phyloP scores from a whole-genome alignment of 1,140 invertebrate genomes.

The Drosophila nasuta region DNA sequence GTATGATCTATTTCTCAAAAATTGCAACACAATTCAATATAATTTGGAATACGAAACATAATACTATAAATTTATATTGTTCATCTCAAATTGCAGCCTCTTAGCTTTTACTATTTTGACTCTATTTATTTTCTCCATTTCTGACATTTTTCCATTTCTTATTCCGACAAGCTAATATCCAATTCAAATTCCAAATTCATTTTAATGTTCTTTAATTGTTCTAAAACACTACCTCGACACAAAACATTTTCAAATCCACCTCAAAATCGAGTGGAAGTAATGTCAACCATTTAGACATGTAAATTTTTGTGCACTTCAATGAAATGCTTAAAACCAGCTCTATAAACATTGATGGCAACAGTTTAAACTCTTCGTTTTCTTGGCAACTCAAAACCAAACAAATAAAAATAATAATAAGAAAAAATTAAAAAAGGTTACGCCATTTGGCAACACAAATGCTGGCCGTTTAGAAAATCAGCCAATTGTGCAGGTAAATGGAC shows the following conservation, averaged over 20 bases:
- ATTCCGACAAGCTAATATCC: too few species aligned
- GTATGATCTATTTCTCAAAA: too few species aligned
- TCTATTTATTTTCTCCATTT: too few species aligned
- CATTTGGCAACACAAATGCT: slow-evolving; percentile 22
- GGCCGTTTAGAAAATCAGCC: slow-evolving; percentile 80
- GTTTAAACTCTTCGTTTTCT: slow-evolving; percentile 35
- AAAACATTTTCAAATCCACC: background rate
- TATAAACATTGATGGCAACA: slow-evolving; percentile 23
- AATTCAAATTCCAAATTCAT: too few species aligned
- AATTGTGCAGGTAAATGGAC: slow-evolving; percentile 85
- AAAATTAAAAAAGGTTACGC: slow-evolving; percentile 30
- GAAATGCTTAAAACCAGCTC: background rate
- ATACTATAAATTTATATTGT: too few species aligned
- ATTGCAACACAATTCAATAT: too few species aligned
- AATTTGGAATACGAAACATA: too few species aligned
- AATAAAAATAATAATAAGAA: slow-evolving; percentile 35
- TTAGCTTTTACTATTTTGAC: too few species aligned
- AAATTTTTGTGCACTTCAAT: slow-evolving; percentile 18
- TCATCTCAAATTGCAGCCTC: too few species aligned
- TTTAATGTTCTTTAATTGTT: too few species aligned
- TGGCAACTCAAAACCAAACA: slow-evolving; percentile 28
- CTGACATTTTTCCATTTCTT: too few species aligned
- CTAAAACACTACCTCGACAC: background rate
- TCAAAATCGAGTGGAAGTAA: background rate
- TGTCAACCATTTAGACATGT: background rate